Percentiles rank a stretch among this genome's conserved stretches.
Conservation (phyloP, 2,888 invertebrate species). For the Anaspis maculata region DNA sequence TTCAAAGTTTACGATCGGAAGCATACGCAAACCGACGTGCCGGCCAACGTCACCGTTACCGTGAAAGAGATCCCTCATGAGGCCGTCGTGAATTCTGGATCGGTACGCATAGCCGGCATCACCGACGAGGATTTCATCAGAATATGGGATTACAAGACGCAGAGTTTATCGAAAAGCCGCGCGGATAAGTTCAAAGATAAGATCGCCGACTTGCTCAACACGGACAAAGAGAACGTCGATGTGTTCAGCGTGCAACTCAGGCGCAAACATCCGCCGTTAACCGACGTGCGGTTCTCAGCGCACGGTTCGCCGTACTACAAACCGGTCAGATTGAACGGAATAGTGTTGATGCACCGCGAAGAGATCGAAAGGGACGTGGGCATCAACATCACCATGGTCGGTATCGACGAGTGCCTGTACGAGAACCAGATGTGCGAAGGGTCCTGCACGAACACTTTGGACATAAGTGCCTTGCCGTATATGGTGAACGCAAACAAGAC, state of each 20-base stretch:
- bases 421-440: slow-evolving; percentile 94
- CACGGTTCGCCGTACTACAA: slow-evolving; percentile 95
- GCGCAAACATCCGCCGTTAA: slow-evolving; percentile 77
- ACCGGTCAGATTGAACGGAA: slow-evolving; percentile 87
- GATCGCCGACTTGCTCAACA: slow-evolving; percentile 75
- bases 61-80: slow-evolving; percentile 93
- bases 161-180: slow-evolving; percentile 78
- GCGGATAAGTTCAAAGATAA: slow-evolving; percentile 84
- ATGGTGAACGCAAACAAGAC: slow-evolving; percentile 98
- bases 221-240: slow-evolving; percentile 84
- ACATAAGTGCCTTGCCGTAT: slow-evolving; percentile 81
- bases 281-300: slow-evolving; percentile 89
- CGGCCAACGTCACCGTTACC: slow-evolving; percentile 92
- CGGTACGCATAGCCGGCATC: slow-evolving; percentile 85
- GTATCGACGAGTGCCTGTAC: slow-evolving; percentile 92
- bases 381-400: slow-evolving; percentile 94
- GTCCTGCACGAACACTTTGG: slow-evolving; percentile 88
- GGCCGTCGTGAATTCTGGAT: slow-evolving; percentile 92
- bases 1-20: slow-evolving; percentile 85
- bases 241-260: slow-evolving; percentile 92
- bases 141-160: slow-evolving; percentile 87
- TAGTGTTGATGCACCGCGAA: slow-evolving; percentile 86
- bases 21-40: slow-evolving; percentile 90
- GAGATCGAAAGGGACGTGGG: slow-evolving; percentile 93
- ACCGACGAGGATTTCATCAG: slow-evolving; percentile 95